These are phyloP conservation scores for Busseola fusca DNA, from an alignment of 2,888 invertebrate genomes.

Conservation along the genomic window DNA sequence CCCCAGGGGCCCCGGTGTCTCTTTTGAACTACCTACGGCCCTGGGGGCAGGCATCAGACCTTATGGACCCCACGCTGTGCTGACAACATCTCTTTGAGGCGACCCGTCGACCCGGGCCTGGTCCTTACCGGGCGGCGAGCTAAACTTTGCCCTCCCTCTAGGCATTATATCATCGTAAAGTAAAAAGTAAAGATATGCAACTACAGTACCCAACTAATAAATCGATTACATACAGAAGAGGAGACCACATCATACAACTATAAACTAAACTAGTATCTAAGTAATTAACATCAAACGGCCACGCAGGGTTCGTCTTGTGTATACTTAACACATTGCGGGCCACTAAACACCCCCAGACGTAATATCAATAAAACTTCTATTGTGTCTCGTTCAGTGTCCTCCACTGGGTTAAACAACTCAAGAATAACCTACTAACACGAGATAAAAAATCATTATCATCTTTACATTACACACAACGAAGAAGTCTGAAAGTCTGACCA, in stretches of 20 bases:
- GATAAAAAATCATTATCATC: not conserved
- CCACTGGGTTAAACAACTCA: not conserved
- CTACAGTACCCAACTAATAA: not conserved
- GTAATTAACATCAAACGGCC: conserved; percentile 24
- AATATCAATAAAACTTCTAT: not conserved
- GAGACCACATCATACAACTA: conserved; percentile 12
- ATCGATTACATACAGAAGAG: not conserved
- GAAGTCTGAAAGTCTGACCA: no score
- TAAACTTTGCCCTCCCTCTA: not conserved
- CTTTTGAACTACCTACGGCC: no score
- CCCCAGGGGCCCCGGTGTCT: no score
- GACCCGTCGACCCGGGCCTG: no score
- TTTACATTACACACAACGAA: not conserved
- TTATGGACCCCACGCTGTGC: no score
- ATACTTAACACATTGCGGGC: not conserved
- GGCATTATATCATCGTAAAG: not conserved
- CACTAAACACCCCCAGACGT: not conserved
- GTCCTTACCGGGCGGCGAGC: no score
- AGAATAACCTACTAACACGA: not conserved
- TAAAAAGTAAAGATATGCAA: not conserved
- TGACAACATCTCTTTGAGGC: no score
- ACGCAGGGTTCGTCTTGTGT: not conserved
- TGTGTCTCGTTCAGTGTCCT: not conserved
- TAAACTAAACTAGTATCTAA: conserved; percentile 7
- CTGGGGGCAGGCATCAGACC: no score